Evolutionary conservation across 2,113 vertebrate species (phyloP), one percentile per base, ranked within the genome.

Genomic region (Microtus montanus): DNA sequence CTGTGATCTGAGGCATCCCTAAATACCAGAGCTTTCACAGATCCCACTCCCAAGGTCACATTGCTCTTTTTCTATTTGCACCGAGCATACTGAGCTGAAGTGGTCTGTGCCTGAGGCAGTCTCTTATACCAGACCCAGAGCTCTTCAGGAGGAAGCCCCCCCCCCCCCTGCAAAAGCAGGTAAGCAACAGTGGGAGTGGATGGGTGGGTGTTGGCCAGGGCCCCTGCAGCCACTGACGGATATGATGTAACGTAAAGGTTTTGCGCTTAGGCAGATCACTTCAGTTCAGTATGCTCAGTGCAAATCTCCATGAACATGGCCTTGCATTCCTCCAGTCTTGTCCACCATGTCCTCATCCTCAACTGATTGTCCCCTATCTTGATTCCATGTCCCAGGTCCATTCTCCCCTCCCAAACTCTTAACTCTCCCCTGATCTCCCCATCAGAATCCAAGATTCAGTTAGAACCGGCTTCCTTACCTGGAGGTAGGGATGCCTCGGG

Each of bases 181-280:
- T 1, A 84, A 30, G 63, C 33, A 11, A 73, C 6, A 0, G 17
- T 15, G 44, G 0, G 26, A 20, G 11, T 22, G 44, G 11, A 5
- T 19, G 7, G 22, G 52, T 44, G 38, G 28, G 3, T 4, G 13
- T 66, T 24, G 38, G n/a, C n/a, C 22, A 22, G 35, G 15, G 0
- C 1, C 28, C 49, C 77, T n/a, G 3, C 28, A 52, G 49, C 0
- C 35, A 5, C 58, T 11, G 2, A 2, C 5, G 58, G 78, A 38
- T 13, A 71, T 2, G 3, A 1, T 28, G 14, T 13, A 7, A 85
- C 2, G 61, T 2, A 41, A 41, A n/a, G 0, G 5, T 30, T 9
- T 73, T 24, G 52, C 24, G 70, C 4, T 83, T 13, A 83, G 54
- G 13, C n/a, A 83, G 79, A 63, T 58, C 54, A 58, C 11, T 58